Percentiles rank a stretch among this genome's conserved stretches.
Conservation (phyloP, 2,888 invertebrate genomes). For the Ochlodes sylvanus region DNA sequence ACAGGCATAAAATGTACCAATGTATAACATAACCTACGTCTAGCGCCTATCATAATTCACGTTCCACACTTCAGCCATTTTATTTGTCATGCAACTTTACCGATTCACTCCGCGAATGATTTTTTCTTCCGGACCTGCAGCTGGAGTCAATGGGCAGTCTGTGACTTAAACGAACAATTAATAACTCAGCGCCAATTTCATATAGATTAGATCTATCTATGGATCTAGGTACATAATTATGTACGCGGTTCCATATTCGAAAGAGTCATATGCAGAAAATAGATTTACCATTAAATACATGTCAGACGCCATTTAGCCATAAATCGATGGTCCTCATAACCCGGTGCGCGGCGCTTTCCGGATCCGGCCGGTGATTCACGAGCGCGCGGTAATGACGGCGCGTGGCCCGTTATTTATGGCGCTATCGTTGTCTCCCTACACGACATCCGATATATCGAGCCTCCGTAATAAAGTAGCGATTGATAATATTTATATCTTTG, state of each 20-base stretch:
- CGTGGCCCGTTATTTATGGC: conserved; percentile 48
- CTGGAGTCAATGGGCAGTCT: too few species aligned
- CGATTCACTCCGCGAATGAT: too few species aligned
- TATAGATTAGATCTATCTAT: too few species aligned
- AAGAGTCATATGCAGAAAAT: not conserved
- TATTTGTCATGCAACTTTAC: too few species aligned
- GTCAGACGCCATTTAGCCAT: not conserved
- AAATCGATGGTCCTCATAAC: conserved; percentile 1
- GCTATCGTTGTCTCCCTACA: conserved; percentile 47
- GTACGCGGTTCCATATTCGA: not conserved
- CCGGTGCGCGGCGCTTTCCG: conserved; percentile 36
- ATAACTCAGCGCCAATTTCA: too few species aligned
- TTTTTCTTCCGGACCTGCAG: too few species aligned
- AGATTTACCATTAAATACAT: not conserved
- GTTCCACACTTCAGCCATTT: too few species aligned
- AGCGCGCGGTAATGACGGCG: conserved; percentile 41
- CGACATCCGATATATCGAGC: conserved; percentile 39
- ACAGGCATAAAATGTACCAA: not conserved
- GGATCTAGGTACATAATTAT: too few species aligned
- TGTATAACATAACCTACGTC: too few species aligned
- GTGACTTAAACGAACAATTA: too few species aligned
- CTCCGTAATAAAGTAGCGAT: conserved; percentile 45
- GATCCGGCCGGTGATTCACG: conserved; percentile 50
- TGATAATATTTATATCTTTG: conserved; percentile 50
- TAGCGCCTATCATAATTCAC: too few species aligned